Evolutionary conservation across 1,140 invertebrate genomes (phyloP), one percentile per base, ranked within the genome.

Genomic region (Stenopsyche tienmushanensis): DNA sequence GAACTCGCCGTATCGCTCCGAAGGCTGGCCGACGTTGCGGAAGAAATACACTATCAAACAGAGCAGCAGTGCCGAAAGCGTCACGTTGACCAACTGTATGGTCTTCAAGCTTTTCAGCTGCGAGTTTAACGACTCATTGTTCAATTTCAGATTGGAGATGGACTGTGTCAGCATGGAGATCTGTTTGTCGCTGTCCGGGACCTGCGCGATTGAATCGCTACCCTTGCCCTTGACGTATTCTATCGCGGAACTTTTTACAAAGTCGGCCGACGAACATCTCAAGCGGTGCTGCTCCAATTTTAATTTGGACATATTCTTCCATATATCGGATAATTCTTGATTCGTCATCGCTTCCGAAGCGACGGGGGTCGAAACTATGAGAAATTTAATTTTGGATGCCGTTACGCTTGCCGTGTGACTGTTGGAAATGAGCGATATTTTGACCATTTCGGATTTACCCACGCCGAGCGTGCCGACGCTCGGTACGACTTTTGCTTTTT

Each of bases 401-500:
- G 76, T 75, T 10, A 18, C 21, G 13, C 72, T 69, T 7, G 76
- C 49, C 3, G 18, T 41, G 45, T 79, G 78, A 52, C 78, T 77
- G 1, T 76, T 76, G 1, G 75, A 71, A 62, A 78, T 76, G 1
- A 81, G 75, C 0, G 77, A 72, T 1, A 81, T 77, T 1, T 73
- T 26, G 0, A 81, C 74, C 0, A 72, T 73, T 66, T 80, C 88
- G 0, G 69, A 78, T n/a, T 58, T 79, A 17, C 83, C 85, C 17
- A 88, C 83, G 1, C 79, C 73, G 29, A 97, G 74, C 29, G 87
- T 76, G 5, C 94, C 94, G 15, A 85, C 87, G 67, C 90, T 94
- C 9, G 94, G 93, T 58, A 91, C 83, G 0, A 97, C 94, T 44
- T 91, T 81, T 76, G 94, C 97, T 76, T 96, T 96, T 69, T 96